Conservation (phyloP, 1,140 invertebrate species). For the Zaprionus kolodkinae region DNA sequence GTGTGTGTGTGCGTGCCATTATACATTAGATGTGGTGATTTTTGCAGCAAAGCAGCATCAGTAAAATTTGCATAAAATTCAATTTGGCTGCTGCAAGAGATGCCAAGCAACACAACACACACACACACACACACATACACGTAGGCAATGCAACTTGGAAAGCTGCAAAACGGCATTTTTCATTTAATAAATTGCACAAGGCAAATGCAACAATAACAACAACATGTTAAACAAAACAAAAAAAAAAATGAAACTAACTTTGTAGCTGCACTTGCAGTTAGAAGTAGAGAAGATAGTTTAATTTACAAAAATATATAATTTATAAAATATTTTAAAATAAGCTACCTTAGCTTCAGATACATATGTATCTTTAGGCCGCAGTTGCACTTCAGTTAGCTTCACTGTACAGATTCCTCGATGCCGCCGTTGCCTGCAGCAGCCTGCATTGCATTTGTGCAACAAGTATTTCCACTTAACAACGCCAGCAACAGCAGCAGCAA, state of each 20-base stretch:
- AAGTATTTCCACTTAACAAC: constrained; percentile 83
- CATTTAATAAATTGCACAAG: constrained; percentile 83
- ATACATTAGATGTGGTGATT: constrained; percentile 81
- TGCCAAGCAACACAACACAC: constrained; percentile 46
- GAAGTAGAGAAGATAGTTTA: constrained; percentile 10
- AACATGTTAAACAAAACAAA: constrained; percentile 26
- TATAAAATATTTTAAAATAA: not conserved
- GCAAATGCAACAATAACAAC: constrained; percentile 61
- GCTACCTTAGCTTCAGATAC: not conserved
- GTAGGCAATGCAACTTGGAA: constrained; percentile 74
- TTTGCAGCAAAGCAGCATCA: constrained; percentile 61
- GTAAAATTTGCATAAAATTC: constrained; percentile 81
- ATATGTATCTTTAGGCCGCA: not conserved
- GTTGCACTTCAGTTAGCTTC: constrained; percentile 26
- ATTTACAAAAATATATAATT: not conserved
- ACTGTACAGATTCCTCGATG: constrained; percentile 60
- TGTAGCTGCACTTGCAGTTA: constrained; percentile 11
- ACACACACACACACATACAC: constrained; percentile 24
- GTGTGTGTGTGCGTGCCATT: constrained; percentile 56
- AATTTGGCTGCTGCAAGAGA: constrained; percentile 71
- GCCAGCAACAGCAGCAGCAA: constrained; percentile 50
- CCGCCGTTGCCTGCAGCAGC: constrained; percentile 53
- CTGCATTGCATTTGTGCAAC: constrained; percentile 83
- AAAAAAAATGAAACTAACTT: constrained; percentile 40
- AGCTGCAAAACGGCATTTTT: constrained; percentile 83